Conservation (phyloP, 2,797 vertebrate species). For the Microctenopoma steveboyesi region DNA sequence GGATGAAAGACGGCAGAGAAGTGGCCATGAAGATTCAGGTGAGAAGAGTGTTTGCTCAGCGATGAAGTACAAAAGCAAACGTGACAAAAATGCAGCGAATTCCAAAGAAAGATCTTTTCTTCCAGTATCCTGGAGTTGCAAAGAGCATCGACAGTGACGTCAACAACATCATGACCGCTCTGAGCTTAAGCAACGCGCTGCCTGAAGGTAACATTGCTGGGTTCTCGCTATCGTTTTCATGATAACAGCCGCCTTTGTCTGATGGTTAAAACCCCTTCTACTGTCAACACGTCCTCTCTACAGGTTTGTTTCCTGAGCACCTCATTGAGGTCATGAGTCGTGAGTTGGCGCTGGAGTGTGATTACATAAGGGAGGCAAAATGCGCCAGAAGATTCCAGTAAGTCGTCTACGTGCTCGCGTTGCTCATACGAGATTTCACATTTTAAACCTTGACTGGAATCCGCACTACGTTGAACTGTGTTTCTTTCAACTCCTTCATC, state of each 20-base stretch:
- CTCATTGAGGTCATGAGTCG: slow-evolving; percentile 92
- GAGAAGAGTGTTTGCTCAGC: neutral
- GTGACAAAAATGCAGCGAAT: neutral
- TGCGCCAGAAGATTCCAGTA: slow-evolving; percentile 92
- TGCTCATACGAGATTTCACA: neutral
- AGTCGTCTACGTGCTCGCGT: slow-evolving; percentile 39
- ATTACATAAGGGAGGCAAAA: slow-evolving; percentile 92
- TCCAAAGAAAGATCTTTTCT: neutral
- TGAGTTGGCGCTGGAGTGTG: slow-evolving; percentile 93
- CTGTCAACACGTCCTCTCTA: slow-evolving; percentile 22
- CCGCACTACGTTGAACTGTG: no score
- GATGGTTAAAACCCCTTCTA: neutral
- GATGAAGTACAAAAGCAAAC: neutral
- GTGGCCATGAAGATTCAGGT: slow-evolving; percentile 98
- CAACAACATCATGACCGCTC: slow-evolving; percentile 92
- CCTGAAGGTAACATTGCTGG: slow-evolving; percentile 87
- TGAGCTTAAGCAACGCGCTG: slow-evolving; percentile 94
- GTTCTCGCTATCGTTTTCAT: slow-evolving; percentile 18
- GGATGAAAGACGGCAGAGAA: slow-evolving; percentile 88
- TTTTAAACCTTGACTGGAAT: neutral
- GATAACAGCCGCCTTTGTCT: slow-evolving; percentile 56
- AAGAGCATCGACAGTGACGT: slow-evolving; percentile 97
- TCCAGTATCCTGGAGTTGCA: slow-evolving; percentile 93
- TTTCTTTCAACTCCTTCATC: neutral
- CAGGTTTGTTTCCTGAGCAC: slow-evolving; percentile 94